Conservation (phyloP, 2,113 vertebrate species). For the Cyanocitta stelleri region DNA sequence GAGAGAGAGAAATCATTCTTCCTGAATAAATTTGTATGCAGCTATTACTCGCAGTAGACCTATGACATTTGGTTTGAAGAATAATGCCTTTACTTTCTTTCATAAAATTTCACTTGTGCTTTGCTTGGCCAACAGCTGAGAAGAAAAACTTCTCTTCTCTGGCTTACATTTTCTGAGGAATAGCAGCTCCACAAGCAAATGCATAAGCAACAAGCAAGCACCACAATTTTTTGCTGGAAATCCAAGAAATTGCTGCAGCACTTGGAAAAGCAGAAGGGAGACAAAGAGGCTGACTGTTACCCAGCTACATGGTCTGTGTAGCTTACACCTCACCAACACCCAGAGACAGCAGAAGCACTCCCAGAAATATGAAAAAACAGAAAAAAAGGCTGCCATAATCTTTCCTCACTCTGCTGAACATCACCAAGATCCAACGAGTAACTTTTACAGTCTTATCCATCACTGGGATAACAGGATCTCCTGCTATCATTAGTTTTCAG, state of each 20-base stretch:
- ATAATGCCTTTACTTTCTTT: neutral
- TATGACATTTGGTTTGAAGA: neutral
- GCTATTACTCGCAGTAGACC: neutral
- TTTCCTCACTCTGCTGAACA: neutral
- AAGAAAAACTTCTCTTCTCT: neutral
- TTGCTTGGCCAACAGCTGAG: neutral
- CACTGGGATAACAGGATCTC: neutral
- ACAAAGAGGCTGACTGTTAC: neutral
- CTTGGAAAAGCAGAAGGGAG: neutral
- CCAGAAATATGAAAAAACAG: neutral
- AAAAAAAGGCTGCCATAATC: neutral
- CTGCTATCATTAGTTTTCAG: neutral
- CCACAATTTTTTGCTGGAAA: neutral
- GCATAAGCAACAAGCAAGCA: neutral
- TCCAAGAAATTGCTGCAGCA: neutral
- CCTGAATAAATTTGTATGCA: neutral
- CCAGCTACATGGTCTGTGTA: neutral
- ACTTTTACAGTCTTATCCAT: neutral
- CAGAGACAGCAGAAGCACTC: neutral
- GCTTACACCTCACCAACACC: neutral
- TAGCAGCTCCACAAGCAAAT: neutral
- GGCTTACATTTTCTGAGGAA: neutral
- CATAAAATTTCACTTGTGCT: neutral
- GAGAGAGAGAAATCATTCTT: neutral
- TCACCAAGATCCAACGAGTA: neutral